Base-by-base conservation (phyloP, 2,888 invertebrate genomes). In the Strigamia crassipes region DNA sequence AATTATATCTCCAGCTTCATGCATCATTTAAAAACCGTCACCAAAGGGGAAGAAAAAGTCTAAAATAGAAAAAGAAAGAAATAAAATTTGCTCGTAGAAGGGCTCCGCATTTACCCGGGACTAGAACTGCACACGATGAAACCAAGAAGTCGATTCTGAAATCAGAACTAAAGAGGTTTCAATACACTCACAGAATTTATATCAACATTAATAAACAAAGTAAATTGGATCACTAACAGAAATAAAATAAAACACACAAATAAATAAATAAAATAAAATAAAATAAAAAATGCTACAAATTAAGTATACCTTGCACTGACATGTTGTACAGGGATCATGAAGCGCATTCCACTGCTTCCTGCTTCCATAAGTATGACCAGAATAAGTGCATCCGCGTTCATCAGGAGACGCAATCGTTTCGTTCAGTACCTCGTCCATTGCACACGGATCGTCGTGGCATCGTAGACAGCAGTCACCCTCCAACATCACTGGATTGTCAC, bases 381-480 rank as follows among this genome's bases (percentile, higher is more conserved):
- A 89, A 86, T 90, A 91, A 82, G 90, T 90, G 87, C 91, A 92
- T 85, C 92, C 91, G 87, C 89, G 89, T 80, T 90, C 89, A 82
- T 86, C 88, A 83, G 86, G 83, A 89, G 83, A 84, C 84, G 82
- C 85, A 84, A 83, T 85, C 84, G 83, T 84, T 41, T 66, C 42
- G 31, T 27, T 51, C n/a, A 27, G 42, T 23, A 46, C 10, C 9
- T 18, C 77, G 13, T 83, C 81, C 31, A 78, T 77, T 12, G 83
- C 27, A 83, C 87, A 87, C 12, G 87, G 87, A 89, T 93, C 92
- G 88, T 92, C 91, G 86, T 92, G 90, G 88, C 92, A 93, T 82
- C 92, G 90, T 46, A 91, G 91, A 88, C 92, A 93, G 88, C 93
- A 94, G 89, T 92, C 93, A 6, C 92, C 92, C 13, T 91, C 90